These are phyloP conservation scores for Altica lythri DNA, from an alignment of 2,888 invertebrate genomes.

Conservation along the genomic window DNA sequence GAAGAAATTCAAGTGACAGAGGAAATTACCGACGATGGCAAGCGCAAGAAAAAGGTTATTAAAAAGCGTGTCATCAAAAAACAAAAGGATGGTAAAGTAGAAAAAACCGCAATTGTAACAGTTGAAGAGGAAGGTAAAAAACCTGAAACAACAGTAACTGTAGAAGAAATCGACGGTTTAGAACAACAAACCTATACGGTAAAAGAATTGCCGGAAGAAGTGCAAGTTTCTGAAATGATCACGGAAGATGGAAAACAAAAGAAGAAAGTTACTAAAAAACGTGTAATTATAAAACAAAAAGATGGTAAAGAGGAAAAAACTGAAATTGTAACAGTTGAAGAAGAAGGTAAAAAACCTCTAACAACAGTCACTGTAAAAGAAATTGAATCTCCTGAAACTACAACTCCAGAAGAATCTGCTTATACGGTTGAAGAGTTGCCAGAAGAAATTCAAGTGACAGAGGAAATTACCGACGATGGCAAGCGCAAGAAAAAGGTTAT, in stretches of 20 bases:
- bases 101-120: conserved; percentile 45
- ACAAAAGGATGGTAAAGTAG: conserved; percentile 43
- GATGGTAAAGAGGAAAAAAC: conserved; percentile 48
- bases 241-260: conserved; percentile 55
- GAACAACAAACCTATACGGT: too few relatives aligned
- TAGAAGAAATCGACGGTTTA: too few relatives aligned
- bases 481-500: conserved; percentile 43
- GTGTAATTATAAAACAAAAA: too few relatives aligned
- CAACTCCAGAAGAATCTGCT: conserved; percentile 39
- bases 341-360: conserved; percentile 36
- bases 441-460: conserved; percentile 40
- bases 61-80: conserved; percentile 50
- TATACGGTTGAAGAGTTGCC: conserved; percentile 39
- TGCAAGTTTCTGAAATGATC: too few relatives aligned
- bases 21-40: conserved; percentile 38
- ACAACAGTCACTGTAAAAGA: conserved; percentile 46
- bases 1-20: conserved; percentile 42
- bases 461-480: conserved; percentile 40
- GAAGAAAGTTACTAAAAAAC: too few relatives aligned
- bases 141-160: conserved; percentile 57
- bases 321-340: conserved; percentile 50
- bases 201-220: too few relatives aligned
- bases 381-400: conserved; percentile 36
- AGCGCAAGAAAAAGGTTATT: conserved; percentile 42
- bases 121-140: conserved; percentile 51